Evolutionary conservation across 2,888 invertebrate species (phyloP).

Genomic region (Tuta absoluta): DNA sequence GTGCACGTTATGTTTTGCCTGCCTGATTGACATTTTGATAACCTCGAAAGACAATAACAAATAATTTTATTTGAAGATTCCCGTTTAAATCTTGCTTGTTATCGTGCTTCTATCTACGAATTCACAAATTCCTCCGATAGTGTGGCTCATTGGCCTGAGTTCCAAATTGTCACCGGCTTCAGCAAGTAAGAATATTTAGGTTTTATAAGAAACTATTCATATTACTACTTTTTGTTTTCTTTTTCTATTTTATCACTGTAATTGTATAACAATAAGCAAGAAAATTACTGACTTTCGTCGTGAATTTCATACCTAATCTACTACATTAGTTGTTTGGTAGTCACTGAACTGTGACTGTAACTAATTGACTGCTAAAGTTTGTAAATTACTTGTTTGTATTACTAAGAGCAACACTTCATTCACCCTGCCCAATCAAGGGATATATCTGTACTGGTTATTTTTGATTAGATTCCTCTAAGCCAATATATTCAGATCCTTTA

Average conservation of each 20-base stretch:
- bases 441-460: too few relatives aligned
- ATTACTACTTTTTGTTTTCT: not conserved
- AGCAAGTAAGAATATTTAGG: constrained; percentile 1
- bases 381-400: too few relatives aligned
- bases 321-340: too few relatives aligned
- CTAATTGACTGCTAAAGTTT: too few relatives aligned
- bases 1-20: too few relatives aligned
- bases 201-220: not conserved
- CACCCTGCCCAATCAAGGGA: too few relatives aligned
- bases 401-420: too few relatives aligned
- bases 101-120: not conserved
- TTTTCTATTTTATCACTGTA: not conserved
- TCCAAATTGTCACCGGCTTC: not conserved
- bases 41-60: constrained; percentile 1
- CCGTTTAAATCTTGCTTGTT: not conserved
- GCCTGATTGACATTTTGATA: constrained; percentile 6
- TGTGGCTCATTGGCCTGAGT: not conserved
- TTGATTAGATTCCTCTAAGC: too few relatives aligned
- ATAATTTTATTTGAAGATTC: not conserved
- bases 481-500: too few relatives aligned
- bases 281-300: too few relatives aligned
- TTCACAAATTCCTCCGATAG: not conserved
- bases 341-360: too few relatives aligned
- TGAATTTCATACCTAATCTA: too few relatives aligned
- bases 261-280: not conserved